Evolutionary conservation across 2,888 invertebrate genomes (phyloP), one percentile per base, ranked within the genome.

Genomic region (Polydrusus pterygomalis): DNA sequence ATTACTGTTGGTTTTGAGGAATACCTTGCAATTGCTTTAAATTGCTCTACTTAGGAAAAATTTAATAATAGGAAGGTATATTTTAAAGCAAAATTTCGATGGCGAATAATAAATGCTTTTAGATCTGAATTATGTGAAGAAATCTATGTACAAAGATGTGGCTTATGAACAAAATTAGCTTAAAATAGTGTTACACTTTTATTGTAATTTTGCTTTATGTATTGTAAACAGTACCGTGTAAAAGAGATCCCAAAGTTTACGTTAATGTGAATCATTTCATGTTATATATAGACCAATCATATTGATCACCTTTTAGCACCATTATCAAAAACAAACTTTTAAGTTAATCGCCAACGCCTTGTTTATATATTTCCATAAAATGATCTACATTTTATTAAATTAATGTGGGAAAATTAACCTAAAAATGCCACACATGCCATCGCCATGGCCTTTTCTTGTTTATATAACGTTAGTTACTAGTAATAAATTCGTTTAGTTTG

Each of bases 1-100:
- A 96, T 98, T 68, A 93, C 93, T 1, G 93, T 97, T 84, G 92
- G 90, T 30, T 98, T 97, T 85, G 98, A 98, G 89, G 97, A 98
- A 84, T 98, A 97, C 84, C 89, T 98, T 60, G 91, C 91, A 77
- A 91, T 97, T 81, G 95, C 96, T 40, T 90, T 97, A 56, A 93
- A 91, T 83, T 94, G 93, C 86, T 92, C 93, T 38, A 81, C 83
- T 67, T 86, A 84, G 70, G 40, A 15, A 58, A 58, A 62, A 45
- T 62, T 51, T 49, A 58, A 25, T 38, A 20, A 10, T 43, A 13
- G 15, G n/a, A 15, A 40, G 7, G n/a, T n/a, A 40, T 68, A 11
- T 17, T 40, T 38, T 60, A 60, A 17, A 60, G 38, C 58, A 38
- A 15, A 38, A 6, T 15, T 34, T 60, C 9, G 6, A 3, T 18